Percentiles rank a stretch among this genome's conserved stretches.
These are phyloP conservation scores for Amphilophus citrinellus DNA, from an alignment of 2,113 vertebrate species.

Conservation along the genomic window DNA sequence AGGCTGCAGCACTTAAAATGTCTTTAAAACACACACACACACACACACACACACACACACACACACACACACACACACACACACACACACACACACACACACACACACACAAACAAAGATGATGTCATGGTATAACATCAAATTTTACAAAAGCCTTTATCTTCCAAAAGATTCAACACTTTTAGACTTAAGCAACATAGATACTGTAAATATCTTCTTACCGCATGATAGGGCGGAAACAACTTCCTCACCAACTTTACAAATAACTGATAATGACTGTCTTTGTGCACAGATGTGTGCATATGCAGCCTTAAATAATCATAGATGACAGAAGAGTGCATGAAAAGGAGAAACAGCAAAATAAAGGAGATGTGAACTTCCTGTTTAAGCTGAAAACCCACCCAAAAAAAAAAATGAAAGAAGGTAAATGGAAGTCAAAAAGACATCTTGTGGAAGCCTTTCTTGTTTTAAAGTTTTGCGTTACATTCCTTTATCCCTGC, in stretches of 20 bases:
- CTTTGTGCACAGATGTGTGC: neutral
- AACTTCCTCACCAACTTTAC: neutral
- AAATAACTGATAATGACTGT: neutral
- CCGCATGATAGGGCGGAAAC: neutral
- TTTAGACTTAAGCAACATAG: neutral
- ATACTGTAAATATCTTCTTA: neutral
- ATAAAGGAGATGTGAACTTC: neutral
- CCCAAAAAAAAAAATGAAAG: neutral
- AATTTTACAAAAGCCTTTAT: neutral
- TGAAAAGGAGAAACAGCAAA: neutral
- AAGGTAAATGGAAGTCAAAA: neutral
- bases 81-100: too few species aligned
- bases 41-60: too few species aligned
- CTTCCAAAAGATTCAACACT: neutral
- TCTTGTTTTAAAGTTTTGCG: neutral
- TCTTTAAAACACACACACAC: too few species aligned
- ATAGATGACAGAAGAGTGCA: neutral
- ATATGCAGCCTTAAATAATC: neutral
- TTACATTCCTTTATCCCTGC: slow-evolving; percentile 19
- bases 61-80: too few species aligned
- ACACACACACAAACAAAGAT: neutral
- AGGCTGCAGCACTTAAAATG: neutral
- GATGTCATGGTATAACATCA: neutral
- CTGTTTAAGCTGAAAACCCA: neutral
- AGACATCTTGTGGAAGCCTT: neutral